phyloP scores from a whole-genome alignment of 2,797 vertebrate species.

The Crax fasciolata region DNA sequence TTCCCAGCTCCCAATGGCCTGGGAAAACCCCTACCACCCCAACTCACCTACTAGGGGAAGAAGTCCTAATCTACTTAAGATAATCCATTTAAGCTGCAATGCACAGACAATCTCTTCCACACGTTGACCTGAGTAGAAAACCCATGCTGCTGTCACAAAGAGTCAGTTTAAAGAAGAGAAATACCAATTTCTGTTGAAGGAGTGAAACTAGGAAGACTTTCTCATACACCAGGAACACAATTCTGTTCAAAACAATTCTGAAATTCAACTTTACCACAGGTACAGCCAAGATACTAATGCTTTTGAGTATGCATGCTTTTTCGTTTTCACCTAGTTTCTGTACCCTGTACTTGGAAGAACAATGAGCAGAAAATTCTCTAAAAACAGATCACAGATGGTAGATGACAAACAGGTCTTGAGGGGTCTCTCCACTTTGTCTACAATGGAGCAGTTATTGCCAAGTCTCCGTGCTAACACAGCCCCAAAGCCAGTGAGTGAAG shows the following conservation, averaged over 20 bases:
- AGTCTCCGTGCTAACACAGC: neutral
- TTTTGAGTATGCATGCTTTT: fast-evolving
- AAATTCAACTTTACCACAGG: neutral
- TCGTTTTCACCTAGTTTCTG: neutral
- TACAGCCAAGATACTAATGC: neutral
- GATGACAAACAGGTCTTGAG: neutral
- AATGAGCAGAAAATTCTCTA: neutral
- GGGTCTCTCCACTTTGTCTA: neutral
- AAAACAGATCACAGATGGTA: neutral
- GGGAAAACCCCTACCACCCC: neutral
- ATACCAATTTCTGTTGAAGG: neutral
- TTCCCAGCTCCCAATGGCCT: neutral
- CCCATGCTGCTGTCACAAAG: neutral
- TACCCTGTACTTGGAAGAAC: neutral
- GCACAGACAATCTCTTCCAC: neutral
- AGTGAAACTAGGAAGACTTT: neutral
- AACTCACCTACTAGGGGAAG: neutral
- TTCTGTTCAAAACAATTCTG: neutral
- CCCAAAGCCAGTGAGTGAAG: neutral
- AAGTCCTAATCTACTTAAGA: neutral
- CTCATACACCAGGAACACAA: neutral
- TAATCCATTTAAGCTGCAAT: neutral
- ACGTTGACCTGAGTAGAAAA: neutral
- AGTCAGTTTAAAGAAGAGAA: neutral
- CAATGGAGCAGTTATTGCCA: neutral